Percentiles rank a stretch among this genome's conserved stretches.
Evolutionary conservation across 2,113 vertebrate genomes (phyloP).

Genomic region (Gasterosteus nipponicus): DNA sequence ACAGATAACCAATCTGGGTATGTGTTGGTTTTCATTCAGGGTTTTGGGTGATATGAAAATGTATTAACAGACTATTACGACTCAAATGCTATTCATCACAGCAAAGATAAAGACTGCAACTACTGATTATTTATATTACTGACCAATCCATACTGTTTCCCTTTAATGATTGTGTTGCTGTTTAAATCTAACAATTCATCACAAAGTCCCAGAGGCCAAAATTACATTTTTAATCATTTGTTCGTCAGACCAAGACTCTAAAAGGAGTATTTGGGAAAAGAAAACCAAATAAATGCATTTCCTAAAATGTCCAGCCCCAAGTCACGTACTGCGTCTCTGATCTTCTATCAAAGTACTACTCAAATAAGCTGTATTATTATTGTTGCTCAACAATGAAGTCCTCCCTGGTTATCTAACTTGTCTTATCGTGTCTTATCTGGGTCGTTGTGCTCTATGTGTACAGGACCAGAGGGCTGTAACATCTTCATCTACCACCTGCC

Average conservation of each 20-base stretch:
- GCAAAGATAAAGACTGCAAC: not conserved
- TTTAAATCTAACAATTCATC: not conserved
- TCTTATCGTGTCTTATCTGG: constrained; percentile 9
- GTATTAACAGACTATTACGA: not conserved
- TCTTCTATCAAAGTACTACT: not conserved
- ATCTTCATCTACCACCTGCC: constrained; percentile 99
- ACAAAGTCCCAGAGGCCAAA: not conserved
- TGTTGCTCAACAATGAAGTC: not conserved
- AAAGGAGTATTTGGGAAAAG: not conserved
- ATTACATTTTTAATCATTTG: not conserved
- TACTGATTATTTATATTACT: not conserved
- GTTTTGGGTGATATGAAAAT: not conserved
- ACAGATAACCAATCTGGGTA: not conserved
- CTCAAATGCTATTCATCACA: not conserved
- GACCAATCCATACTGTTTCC: not conserved
- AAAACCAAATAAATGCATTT: not conserved
- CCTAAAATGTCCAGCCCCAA: not conserved
- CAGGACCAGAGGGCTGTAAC: constrained; percentile 97
- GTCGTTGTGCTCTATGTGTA: constrained; percentile 4
- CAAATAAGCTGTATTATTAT: not conserved
- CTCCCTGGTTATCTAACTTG: not conserved
- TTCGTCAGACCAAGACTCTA: not conserved
- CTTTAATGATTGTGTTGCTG: not conserved
- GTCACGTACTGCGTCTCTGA: not conserved
- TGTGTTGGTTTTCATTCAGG: constrained; percentile 1